A percentile compares a stretch with the other conserved stretches of the same genome.
These are phyloP conservation scores for Pollachius pollachius DNA, from an alignment of 2,113 vertebrate genomes.

Conservation along the genomic window DNA sequence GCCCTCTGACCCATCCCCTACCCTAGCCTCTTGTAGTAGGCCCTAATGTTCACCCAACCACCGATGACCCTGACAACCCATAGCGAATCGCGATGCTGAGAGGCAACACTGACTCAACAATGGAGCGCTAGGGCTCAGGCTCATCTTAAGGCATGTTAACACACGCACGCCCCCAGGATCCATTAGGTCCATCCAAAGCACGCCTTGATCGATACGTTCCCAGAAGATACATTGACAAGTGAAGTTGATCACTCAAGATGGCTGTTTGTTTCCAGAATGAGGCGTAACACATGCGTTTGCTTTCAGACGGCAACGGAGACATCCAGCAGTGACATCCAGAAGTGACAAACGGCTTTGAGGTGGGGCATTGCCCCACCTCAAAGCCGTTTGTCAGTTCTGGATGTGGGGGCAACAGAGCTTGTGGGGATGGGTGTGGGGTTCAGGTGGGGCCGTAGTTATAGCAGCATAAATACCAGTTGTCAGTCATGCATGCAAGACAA, in stretches of 20 bases:
- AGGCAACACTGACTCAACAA: conserved; percentile 40
- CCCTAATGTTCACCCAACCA: conserved; percentile 36
- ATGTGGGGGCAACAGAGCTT: background rate
- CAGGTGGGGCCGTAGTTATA: background rate
- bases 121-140: conserved; percentile 32
- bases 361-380: background rate
- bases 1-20: conserved; percentile 35
- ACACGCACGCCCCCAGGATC: conserved; percentile 40
- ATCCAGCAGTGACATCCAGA: conserved; percentile 11
- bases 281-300: background rate
- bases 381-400: too few species aligned
- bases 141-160: conserved; percentile 29
- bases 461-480: conserved; percentile 24
- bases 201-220: conserved; percentile 48
- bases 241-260: conserved; percentile 43
- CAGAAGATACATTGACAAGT: conserved; percentile 47
- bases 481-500: background rate
- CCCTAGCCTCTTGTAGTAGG: conserved; percentile 26
- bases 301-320: too few species aligned
- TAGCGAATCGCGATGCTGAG: conserved; percentile 18
- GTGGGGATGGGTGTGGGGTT: background rate
- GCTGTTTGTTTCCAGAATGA: conserved; percentile 4
- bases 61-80: conserved; percentile 44
- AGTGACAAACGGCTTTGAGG: background rate
- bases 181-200: conserved; percentile 39